A percentile compares a stretch with the other conserved stretches of the same genome.
Evolutionary conservation across 2,888 invertebrate genomes (phyloP).

Genomic region (Tiliacea aurago): DNA sequence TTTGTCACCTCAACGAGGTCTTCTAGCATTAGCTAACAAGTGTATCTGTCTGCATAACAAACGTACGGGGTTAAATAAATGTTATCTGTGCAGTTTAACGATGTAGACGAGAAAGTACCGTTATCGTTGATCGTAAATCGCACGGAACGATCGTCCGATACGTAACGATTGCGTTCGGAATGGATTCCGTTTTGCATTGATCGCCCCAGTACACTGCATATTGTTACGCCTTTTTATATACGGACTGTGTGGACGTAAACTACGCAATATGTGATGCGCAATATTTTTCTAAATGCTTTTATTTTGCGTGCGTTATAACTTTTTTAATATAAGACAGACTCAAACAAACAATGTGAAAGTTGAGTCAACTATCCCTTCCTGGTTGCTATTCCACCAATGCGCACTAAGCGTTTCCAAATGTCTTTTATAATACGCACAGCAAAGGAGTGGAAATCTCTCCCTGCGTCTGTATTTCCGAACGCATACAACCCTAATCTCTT

Average conservation of each 20-base stretch:
- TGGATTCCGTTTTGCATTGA: slow-evolving; percentile 70
- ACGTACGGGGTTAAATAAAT: slow-evolving; percentile 66
- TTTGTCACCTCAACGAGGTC: neutral
- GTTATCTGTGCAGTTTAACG: slow-evolving; percentile 74
- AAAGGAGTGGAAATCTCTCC: too few species aligned
- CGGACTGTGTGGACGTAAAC: slow-evolving; percentile 13
- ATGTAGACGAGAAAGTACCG: slow-evolving; percentile 76
- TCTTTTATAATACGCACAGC: too few species aligned
- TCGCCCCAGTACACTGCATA: slow-evolving; percentile 61
- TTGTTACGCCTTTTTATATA: slow-evolving; percentile 62
- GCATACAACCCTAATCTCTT: too few species aligned
- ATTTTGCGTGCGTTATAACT: neutral
- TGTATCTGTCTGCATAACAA: slow-evolving; percentile 36
- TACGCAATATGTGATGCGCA: slow-evolving; percentile 28
- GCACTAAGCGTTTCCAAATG: too few species aligned
- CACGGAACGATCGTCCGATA: slow-evolving; percentile 71
- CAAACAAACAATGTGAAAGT: neutral
- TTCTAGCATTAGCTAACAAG: slow-evolving; percentile 32
- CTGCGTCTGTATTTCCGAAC: too few species aligned
- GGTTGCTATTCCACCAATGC: too few species aligned
- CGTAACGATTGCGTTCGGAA: slow-evolving; percentile 65
- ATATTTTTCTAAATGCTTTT: slow-evolving; percentile 13
- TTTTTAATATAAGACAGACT: neutral
- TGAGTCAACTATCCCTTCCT: too few species aligned
- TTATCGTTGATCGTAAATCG: slow-evolving; percentile 77